Evolutionary conservation across 1,140 invertebrate genomes (phyloP).

Genomic region (Macrostomum lignano): DNA sequence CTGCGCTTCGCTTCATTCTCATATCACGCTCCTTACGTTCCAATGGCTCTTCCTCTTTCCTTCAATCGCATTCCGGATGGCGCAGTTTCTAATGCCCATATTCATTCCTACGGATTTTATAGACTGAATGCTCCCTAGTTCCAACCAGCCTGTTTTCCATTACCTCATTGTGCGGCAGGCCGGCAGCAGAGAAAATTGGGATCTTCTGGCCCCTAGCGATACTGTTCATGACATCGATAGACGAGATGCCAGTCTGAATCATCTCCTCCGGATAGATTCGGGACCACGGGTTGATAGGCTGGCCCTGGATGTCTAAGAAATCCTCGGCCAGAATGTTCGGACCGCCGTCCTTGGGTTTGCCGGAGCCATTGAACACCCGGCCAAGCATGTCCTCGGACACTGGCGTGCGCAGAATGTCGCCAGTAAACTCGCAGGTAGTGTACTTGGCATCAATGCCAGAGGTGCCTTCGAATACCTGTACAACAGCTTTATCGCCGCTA

Average conservation of each 20-base stretch:
- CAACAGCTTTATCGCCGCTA: slow-evolving; percentile 76
- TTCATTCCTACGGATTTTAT: no score
- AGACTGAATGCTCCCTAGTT: no score
- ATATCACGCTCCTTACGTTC: no score
- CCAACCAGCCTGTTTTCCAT: no score
- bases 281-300: slow-evolving; percentile 89
- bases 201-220: slow-evolving; percentile 95
- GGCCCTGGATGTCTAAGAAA: slow-evolving; percentile 78
- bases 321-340: slow-evolving; percentile 85
- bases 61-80: no score
- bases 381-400: slow-evolving; percentile 91
- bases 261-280: slow-evolving; percentile 96
- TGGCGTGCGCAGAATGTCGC: slow-evolving; percentile 73
- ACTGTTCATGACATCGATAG: slow-evolving; percentile 94
- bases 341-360: slow-evolving; percentile 87
- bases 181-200: slow-evolving; percentile 89
- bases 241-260: slow-evolving; percentile 94
- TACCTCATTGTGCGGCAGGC: slow-evolving; percentile 91
- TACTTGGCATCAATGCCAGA: slow-evolving; percentile 91
- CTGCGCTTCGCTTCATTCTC: no score
- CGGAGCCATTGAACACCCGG: slow-evolving; percentile 85
- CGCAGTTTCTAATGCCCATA: no score
- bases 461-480: slow-evolving; percentile 86
- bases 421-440: slow-evolving; percentile 85
- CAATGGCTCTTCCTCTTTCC: no score